These are phyloP conservation scores for Nephrocerus scutellatus DNA, from an alignment of 2,888 invertebrate genomes.

Conservation along the genomic window DNA sequence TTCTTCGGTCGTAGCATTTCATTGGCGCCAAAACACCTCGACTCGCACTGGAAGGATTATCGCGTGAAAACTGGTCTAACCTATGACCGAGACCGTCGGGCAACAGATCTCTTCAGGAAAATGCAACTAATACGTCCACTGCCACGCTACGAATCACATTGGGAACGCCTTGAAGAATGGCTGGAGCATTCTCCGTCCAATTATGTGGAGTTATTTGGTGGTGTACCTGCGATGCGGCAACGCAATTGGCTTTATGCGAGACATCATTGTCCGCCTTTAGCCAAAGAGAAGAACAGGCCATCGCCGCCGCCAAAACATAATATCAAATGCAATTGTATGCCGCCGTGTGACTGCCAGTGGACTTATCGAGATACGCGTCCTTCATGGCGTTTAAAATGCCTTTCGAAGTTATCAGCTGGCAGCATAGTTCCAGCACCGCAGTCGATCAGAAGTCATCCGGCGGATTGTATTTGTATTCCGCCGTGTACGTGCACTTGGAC, in stretches of 20 bases:
- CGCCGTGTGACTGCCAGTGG: conserved; percentile 33
- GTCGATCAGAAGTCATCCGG: too few relatives aligned
- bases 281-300: conserved; percentile 24
- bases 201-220: conserved; percentile 30
- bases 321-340: conserved; percentile 25
- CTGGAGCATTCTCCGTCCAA: conserved; percentile 21
- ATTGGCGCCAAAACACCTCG: conserved; percentile 47
- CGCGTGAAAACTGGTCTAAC: conserved; percentile 50
- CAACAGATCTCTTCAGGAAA: conserved; percentile 50
- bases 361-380: conserved; percentile 12
- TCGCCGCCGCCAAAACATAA: too few relatives aligned
- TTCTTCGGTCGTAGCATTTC: conserved; percentile 47
- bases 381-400: too few relatives aligned
- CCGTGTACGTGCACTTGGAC: too few relatives aligned
- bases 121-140: conserved; percentile 51
- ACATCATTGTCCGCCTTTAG: conserved; percentile 16
- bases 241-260: conserved; percentile 17
- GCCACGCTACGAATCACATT: conserved; percentile 49
- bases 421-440: too few relatives aligned
- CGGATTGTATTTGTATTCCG: too few relatives aligned
- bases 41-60: conserved; percentile 51
- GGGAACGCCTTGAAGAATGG: conserved; percentile 47
- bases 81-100: conserved; percentile 49
- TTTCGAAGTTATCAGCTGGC: too few relatives aligned
- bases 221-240: conserved; percentile 17